These are phyloP conservation scores for Sylvilagus bachmani DNA, from an alignment of 2,113 vertebrate species.

Conservation along the genomic window DNA sequence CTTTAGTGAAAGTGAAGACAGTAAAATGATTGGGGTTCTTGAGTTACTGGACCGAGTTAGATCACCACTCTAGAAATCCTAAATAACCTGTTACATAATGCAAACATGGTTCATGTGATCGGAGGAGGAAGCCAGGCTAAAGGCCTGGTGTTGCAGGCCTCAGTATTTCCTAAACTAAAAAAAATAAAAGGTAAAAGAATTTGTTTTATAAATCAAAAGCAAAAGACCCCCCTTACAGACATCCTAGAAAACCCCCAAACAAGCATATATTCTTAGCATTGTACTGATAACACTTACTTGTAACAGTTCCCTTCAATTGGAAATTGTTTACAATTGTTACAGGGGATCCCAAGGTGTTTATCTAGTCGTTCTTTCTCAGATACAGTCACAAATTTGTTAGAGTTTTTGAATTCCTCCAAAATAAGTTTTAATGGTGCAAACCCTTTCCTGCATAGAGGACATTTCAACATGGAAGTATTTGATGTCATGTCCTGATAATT, in stretches of 20 bases:
- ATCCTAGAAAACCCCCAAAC: background rate
- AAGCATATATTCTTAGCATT: background rate
- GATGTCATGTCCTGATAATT: constrained; percentile 81
- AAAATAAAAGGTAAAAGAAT: background rate
- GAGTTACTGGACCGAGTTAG: background rate
- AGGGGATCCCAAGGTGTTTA: constrained; percentile 88
- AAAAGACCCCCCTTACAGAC: no score
- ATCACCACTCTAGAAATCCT: background rate
- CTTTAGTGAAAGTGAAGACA: background rate
- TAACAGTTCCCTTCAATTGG: constrained; percentile 86
- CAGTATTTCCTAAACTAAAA: background rate
- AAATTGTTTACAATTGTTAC: constrained; percentile 84
- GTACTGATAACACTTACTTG: constrained; percentile 83
- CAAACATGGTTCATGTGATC: background rate
- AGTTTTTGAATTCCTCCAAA: constrained; percentile 87
- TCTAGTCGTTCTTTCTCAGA: constrained; percentile 86
- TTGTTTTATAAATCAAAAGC: background rate
- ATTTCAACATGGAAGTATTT: constrained; percentile 81
- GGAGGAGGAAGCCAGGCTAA: background rate
- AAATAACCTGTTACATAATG: background rate
- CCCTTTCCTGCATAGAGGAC: constrained; percentile 88
- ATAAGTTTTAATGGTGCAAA: constrained; percentile 83
- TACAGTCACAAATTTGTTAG: constrained; percentile 79
- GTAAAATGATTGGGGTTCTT: background rate
- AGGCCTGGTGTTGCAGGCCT: background rate